A percentile compares a stretch with the other conserved stretches of the same genome.
Evolutionary conservation across 1,140 invertebrate genomes (phyloP).

Genomic region (Psilanteris sp.): DNA sequence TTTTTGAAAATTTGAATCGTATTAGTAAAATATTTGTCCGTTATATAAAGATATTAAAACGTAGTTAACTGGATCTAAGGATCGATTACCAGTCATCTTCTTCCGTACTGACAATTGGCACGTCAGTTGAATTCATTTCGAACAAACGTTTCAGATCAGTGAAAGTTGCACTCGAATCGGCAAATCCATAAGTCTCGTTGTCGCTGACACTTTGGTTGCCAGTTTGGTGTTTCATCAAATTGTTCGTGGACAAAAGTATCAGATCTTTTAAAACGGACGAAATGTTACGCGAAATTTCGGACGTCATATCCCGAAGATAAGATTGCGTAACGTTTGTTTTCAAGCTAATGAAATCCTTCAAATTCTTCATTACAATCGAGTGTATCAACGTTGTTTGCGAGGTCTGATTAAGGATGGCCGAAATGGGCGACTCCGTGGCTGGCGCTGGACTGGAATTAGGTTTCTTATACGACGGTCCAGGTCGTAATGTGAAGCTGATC

Average conservation of each 20-base stretch:
- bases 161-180: background rate
- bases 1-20: no score
- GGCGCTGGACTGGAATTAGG: no score
- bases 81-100: constrained; percentile 60
- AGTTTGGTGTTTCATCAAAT: constrained; percentile 9
- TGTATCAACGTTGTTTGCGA: constrained; percentile 23
- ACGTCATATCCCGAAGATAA: no score
- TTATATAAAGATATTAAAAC: no score
- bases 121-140: constrained; percentile 8
- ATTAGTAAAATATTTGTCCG: no score
- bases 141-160: constrained; percentile 17
- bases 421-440: no score
- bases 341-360: constrained; percentile 56
- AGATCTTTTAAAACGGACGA: no score
- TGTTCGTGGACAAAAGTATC: no score
- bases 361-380: constrained; percentile 61
- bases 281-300: no score
- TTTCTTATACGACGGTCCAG: constrained; percentile 82
- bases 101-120: background rate
- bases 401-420: constrained; percentile 16
- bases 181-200: constrained; percentile 10
- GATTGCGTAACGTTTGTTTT: constrained; percentile 50
- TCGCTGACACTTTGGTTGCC: background rate
- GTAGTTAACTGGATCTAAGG: no score
- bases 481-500: constrained; percentile 91